phyloP scores from a whole-genome alignment of 2,113 vertebrate genomes.

The Cynoglossus semilaevis region DNA sequence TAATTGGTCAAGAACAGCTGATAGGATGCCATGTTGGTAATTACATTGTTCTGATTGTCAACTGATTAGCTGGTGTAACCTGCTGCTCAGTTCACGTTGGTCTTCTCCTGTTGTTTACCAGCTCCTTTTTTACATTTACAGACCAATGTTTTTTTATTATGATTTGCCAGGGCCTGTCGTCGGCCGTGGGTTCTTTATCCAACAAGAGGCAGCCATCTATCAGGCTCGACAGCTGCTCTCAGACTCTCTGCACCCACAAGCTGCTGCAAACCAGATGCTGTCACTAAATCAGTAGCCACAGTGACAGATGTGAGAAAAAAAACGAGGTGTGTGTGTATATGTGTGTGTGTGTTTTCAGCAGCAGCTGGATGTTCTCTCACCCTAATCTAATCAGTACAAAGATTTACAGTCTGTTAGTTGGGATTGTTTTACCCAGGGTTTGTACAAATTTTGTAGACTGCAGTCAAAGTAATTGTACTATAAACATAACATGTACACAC shows the following conservation, averaged over 20 bases:
- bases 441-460: too few species aligned
- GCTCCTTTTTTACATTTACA: conserved; percentile 43
- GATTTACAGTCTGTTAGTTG: too few species aligned
- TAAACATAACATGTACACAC: too few species aligned
- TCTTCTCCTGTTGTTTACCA: neutral
- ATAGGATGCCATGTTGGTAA: neutral
- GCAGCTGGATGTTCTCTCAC: neutral
- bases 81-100: neutral
- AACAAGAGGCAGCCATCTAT: conserved; percentile 32
- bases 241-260: conserved; percentile 23
- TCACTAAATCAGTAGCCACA: conserved; percentile 56
- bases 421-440: too few species aligned
- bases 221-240: conserved; percentile 49
- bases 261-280: conserved; percentile 56
- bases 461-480: too few species aligned
- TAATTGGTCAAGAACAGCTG: neutral
- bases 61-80: neutral
- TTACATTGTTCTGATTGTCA: neutral
- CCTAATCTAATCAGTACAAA: too few species aligned
- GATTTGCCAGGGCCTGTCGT: conserved; percentile 28
- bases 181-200: neutral
- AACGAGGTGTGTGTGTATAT: conserved; percentile 1
- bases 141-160: conserved; percentile 30
- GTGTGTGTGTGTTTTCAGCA: neutral
- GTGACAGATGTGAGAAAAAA: conserved; percentile 36